phyloP scores from a whole-genome alignment of 2,888 invertebrate species.

The Drosophila emarginata region DNA sequence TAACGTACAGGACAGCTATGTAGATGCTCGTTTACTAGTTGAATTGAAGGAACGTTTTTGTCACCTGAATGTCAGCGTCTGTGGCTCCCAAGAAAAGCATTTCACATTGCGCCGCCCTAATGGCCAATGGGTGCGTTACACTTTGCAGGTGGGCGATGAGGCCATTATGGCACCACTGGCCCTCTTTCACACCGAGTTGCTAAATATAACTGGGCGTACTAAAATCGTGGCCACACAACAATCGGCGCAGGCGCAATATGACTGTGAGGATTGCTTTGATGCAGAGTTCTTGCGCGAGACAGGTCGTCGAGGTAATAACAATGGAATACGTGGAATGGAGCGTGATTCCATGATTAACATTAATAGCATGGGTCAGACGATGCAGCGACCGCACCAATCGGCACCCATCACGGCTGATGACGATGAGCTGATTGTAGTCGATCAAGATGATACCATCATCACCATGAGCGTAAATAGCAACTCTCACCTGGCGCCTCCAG shows the following conservation, averaged over 20 bases:
- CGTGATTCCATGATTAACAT: neutral
- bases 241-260: conserved; percentile 86
- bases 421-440: conserved; percentile 84
- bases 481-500: conserved; percentile 23
- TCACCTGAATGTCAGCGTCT: conserved; percentile 94
- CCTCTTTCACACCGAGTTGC: conserved; percentile 92
- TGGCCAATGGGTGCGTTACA: conserved; percentile 87
- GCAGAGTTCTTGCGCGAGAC: conserved; percentile 95
- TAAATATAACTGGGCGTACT: conserved; percentile 91
- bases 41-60: conserved; percentile 95
- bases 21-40: conserved; percentile 91
- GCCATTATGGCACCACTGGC: conserved; percentile 95
- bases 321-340: conserved; percentile 55
- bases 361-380: neutral
- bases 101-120: conserved; percentile 86
- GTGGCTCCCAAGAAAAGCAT: conserved; percentile 92
- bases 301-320: conserved; percentile 82
- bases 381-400: neutral
- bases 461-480: conserved; percentile 85
- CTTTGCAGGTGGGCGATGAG: conserved; percentile 93
- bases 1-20: conserved; percentile 86
- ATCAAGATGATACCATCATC: conserved; percentile 61
- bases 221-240: conserved; percentile 86
- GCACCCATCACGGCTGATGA: conserved; percentile 82
- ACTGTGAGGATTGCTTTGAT: conserved; percentile 97